Evolutionary conservation across 2,113 vertebrate species (phyloP).

Genomic region (Astur gentilis): DNA sequence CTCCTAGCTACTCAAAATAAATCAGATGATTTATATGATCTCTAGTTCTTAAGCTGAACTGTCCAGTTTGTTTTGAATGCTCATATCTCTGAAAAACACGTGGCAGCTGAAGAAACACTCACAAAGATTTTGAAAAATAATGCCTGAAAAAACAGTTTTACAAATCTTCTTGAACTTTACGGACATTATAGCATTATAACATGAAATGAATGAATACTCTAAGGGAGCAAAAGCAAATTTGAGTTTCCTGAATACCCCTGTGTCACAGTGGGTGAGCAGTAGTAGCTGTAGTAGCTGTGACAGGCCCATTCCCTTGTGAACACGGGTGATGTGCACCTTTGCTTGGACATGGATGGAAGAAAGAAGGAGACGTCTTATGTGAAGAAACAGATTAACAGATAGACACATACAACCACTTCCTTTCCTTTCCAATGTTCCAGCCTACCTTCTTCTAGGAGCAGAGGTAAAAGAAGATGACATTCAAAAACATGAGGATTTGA

Average conservation of each 20-base stretch:
- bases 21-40: not conserved
- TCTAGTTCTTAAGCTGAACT: not conserved
- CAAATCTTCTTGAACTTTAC: not conserved
- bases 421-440: not conserved
- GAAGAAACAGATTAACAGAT: not conserved
- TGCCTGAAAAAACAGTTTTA: not conserved
- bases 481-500: not conserved
- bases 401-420: not conserved
- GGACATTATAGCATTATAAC: not conserved
- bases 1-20: not conserved
- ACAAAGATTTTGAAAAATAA: not conserved
- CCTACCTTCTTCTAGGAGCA: not conserved
- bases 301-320: not conserved
- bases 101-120: not conserved
- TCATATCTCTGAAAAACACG: not conserved
- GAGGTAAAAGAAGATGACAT: not conserved
- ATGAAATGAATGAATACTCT: not conserved
- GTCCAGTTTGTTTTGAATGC: not conserved
- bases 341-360: not conserved
- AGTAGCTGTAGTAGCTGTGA: not conserved
- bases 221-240: not conserved
- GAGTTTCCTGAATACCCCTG: not conserved
- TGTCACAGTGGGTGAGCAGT: rapidly evolving
- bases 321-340: not conserved
- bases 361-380: not conserved